Evolutionary conservation across 2,797 vertebrate genomes (phyloP).

Genomic region (Rhinella marina): DNA sequence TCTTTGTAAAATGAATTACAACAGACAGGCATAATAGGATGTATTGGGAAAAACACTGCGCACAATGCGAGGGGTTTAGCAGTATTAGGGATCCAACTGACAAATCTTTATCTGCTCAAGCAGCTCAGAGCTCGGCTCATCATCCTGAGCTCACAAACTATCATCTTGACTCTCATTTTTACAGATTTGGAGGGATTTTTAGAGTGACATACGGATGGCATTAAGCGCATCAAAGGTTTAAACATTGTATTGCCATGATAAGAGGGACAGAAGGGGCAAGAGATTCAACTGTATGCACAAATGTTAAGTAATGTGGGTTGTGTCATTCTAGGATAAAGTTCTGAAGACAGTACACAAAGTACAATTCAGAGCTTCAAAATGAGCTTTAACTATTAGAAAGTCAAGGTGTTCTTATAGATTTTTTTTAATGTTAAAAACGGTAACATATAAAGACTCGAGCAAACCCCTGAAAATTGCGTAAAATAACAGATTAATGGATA

Average conservation of each 20-base stretch:
- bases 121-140: conserved; percentile 65
- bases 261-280: neutral
- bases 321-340: neutral
- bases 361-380: neutral
- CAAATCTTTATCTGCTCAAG: conserved; percentile 70
- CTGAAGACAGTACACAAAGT: neutral
- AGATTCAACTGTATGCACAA: neutral
- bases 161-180: conserved; percentile 68
- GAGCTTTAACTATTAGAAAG: neutral
- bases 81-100: conserved; percentile 67
- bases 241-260: conserved; percentile 53
- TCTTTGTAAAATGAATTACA: conserved; percentile 68
- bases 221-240: conserved; percentile 69
- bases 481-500: too few relatives aligned
- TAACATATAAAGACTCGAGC: too few relatives aligned
- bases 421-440: too few relatives aligned
- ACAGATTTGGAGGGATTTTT: conserved; percentile 70
- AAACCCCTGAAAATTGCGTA: too few relatives aligned
- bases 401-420: neutral
- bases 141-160: conserved; percentile 64
- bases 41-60: conserved; percentile 63
- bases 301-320: neutral
- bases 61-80: conserved; percentile 67
- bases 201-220: conserved; percentile 65
- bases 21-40: conserved; percentile 65